A percentile compares a stretch with the other conserved stretches of the same genome.
These are phyloP conservation scores for Rhabdophis nuchalis DNA, from an alignment of 2,797 vertebrate species.

Conservation along the genomic window DNA sequence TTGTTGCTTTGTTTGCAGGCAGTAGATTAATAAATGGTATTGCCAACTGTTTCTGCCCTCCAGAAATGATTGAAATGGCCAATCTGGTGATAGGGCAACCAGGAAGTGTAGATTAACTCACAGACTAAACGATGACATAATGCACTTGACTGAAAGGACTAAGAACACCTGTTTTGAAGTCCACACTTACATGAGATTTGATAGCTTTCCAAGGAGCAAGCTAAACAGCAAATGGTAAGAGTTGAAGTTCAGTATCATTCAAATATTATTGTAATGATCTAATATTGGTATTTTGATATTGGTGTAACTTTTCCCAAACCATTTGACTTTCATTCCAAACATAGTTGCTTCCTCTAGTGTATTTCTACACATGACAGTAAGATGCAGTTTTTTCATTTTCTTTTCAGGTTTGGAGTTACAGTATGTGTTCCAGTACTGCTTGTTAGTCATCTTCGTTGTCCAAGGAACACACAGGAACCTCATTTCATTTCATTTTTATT, in stretches of 20 bases:
- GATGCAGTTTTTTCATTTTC: neutral
- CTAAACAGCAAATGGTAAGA: neutral
- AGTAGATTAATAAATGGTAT: neutral
- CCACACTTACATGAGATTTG: conserved; percentile 4
- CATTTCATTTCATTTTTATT: neutral
- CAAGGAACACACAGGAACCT: neutral
- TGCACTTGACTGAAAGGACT: neutral
- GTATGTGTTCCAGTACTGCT: neutral
- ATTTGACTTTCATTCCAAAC: conserved; percentile 14
- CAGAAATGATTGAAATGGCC: neutral
- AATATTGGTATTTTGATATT: conserved; percentile 18
- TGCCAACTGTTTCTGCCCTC: neutral
- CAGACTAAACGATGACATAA: neutral
- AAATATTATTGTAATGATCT: conserved; percentile 17
- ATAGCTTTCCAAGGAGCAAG: conserved; percentile 32
- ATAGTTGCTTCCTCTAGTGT: neutral
- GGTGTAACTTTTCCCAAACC: neutral
- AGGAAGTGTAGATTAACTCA: neutral
- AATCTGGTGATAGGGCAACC: neutral
- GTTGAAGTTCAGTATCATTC: neutral
- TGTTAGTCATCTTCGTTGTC: neutral
- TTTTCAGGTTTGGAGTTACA: neutral
- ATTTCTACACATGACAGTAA: neutral
- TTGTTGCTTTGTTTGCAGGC: neutral
- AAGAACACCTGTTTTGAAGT: neutral